Evolutionary conservation across 2,797 vertebrate species (phyloP).

Genomic region (Fistularia tabacaria): DNA sequence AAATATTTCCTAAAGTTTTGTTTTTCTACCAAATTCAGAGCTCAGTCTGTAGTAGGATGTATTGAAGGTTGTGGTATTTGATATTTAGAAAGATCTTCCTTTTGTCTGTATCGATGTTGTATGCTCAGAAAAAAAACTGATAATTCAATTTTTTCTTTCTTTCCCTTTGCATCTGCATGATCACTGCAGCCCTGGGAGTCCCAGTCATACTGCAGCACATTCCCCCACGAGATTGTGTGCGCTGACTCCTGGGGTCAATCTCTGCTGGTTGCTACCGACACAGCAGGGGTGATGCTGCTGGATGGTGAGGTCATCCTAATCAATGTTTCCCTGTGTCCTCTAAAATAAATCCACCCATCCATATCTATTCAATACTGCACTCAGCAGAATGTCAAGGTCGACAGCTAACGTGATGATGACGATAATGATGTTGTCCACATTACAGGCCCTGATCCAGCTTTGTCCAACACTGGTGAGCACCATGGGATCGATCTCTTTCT

Average conservation of each 20-base stretch:
- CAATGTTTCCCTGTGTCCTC: constrained; percentile 29
- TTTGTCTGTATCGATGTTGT: too few relatives aligned
- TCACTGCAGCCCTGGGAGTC: constrained; percentile 92
- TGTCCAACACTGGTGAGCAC: constrained; percentile 67
- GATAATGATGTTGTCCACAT: constrained; percentile 39
- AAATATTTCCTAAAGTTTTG: too few relatives aligned
- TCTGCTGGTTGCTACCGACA: constrained; percentile 89
- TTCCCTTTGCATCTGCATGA: constrained; percentile 6
- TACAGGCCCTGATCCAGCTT: constrained; percentile 72
- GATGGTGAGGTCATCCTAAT: constrained; percentile 82
- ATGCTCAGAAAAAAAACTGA: not conserved
- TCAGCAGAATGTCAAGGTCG: constrained; percentile 29
- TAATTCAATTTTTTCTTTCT: not conserved
- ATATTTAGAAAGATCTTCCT: too few relatives aligned
- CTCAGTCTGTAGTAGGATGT: too few relatives aligned
- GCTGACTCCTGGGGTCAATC: constrained; percentile 97
- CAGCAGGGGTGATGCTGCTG: constrained; percentile 89
- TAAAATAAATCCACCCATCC: constrained; percentile 35
- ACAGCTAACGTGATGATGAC: constrained; percentile 18
- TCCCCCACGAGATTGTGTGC: constrained; percentile 89
- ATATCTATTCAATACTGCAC: constrained; percentile 38
- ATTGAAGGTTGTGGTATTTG: too few relatives aligned
- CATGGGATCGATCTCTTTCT: not conserved
- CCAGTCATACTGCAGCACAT: constrained; percentile 92
- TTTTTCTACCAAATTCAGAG: too few relatives aligned